Evolutionary conservation across 35 echinoderm and acorn worm species (phyloP), one percentile per base, ranked within the genome.

Genomic region (Strongylocentrotus purpuratus): DNA sequence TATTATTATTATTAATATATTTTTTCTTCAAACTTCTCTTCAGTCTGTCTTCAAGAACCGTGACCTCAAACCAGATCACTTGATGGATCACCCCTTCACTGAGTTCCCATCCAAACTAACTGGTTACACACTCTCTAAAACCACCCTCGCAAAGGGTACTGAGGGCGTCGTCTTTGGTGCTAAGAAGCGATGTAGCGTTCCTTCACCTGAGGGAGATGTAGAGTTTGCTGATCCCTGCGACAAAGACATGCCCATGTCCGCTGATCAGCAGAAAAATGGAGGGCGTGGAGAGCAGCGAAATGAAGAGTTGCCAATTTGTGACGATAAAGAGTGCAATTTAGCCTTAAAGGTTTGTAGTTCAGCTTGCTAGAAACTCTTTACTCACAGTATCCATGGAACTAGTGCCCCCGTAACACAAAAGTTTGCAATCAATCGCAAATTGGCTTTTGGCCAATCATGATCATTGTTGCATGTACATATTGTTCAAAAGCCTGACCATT

Each of bases 111-210:
- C 17, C 32, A 46, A 47, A 32, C 32, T 93, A 14, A 12, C 45
- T 52, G 91, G 91, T 31, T 93, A 93, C 20, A 31, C 48, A 33
- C 31, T 93, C 20, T 47, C 91, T 10, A 33, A 93, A 32, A 33
- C 33, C 46, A 93, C 58, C 48, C 46, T 93, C 4, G 91, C 91
- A 2, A 93, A 93, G 48, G 91, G 91, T 3, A 48, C 91, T 4
- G 91, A 93, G 48, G 91, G 91, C 11, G 91, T 48, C 3, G 91
- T 93, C 91, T 93, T 46, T 58, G 91, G 32, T 50, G 91, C 91
- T 1, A 93, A 52, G 46, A 12, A 46, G 46, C 45, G 13, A 58
- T 8, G 22, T 14, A 46, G 5, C 45, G 4, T 4, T 93, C 48
- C 87, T 46, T 28, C 87, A 46, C 2, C 0, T 4, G 45, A 46